Base-by-base conservation (phyloP, 2,113 vertebrate genomes). In the Oophaga pumilio region DNA sequence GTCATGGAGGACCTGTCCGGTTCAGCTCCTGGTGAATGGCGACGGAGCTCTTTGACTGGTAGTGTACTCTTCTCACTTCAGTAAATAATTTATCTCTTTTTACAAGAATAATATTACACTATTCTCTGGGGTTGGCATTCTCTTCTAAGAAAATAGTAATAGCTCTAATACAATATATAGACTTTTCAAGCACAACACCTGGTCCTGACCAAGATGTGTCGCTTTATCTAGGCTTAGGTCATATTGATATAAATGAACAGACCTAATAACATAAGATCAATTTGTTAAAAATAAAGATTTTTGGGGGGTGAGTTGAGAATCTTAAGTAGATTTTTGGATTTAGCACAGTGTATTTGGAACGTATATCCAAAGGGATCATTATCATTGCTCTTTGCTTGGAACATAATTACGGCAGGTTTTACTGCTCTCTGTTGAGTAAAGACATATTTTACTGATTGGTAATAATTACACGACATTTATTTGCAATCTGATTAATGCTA, bases 381-480 rank as follows among this genome's bases (percentile, higher is more conserved):
- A 68, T 83, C 81, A 83, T 50, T 68, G 49, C 81, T 52, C 22
- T 52, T 49, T 69, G 43, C 62, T 14, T 52, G 15, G 49, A 50
- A 83, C 33, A 20, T 53, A 83, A 83, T 83, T 50, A 24, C 17
- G 60, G 60, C 81, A 52, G 81, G 14, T 83, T 76, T 83, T 52
- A 83, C 60, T 83, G 62, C 81, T 83, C 62, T 83, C 81, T 68
- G 62, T 52, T 68, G 60, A 53, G 24, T 62, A 64, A 64, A 82
- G 56, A 62, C 79, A 82, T 62, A 82, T 60, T 82, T 83, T 84
- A 84, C 71, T 84, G 50, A 53, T 71, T 56, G 62, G 62, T 83
- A 68, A 83, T 83, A 68, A 83, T 68, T 83, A 49, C 13, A 52
- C 11, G 80, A 82, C 60, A 68, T 82, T 82, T 82, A 82, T 82